phyloP scores from a whole-genome alignment of 1,140 invertebrate species.

The Adelges cooleyi region DNA sequence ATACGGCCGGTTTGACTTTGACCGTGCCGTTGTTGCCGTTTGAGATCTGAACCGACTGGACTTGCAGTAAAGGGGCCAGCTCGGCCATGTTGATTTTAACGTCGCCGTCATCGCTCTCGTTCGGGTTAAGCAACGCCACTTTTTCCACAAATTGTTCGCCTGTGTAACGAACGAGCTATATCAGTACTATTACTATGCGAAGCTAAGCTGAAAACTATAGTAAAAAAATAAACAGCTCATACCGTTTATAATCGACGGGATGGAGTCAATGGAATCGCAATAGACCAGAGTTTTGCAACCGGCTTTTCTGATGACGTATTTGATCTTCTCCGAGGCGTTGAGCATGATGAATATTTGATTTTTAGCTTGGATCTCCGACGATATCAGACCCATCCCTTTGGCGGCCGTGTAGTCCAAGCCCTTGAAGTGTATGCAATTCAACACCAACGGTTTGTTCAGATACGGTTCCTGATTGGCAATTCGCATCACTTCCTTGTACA shows the following conservation, averaged over 20 bases:
- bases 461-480: constrained; percentile 55
- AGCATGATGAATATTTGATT: background rate
- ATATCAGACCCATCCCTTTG: constrained; percentile 39
- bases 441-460: constrained; percentile 49
- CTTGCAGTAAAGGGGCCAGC: background rate
- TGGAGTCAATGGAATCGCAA: background rate
- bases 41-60: background rate
- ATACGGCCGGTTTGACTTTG: background rate
- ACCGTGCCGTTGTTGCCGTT: background rate
- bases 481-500: constrained; percentile 7
- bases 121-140: background rate
- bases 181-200: too few relatives aligned
- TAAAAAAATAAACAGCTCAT: background rate
- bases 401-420: constrained; percentile 52
- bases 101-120: background rate
- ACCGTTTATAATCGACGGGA: background rate
- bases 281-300: background rate
- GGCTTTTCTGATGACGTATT: background rate
- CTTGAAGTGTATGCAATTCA: constrained; percentile 48
- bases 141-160: background rate
- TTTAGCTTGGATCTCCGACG: background rate
- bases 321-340: constrained; percentile 1
- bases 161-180: background rate
- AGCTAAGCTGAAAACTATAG: too few relatives aligned
- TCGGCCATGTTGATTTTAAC: background rate